Base-by-base conservation (phyloP, 2,888 invertebrate species). In the Maniola hyperantus region DNA sequence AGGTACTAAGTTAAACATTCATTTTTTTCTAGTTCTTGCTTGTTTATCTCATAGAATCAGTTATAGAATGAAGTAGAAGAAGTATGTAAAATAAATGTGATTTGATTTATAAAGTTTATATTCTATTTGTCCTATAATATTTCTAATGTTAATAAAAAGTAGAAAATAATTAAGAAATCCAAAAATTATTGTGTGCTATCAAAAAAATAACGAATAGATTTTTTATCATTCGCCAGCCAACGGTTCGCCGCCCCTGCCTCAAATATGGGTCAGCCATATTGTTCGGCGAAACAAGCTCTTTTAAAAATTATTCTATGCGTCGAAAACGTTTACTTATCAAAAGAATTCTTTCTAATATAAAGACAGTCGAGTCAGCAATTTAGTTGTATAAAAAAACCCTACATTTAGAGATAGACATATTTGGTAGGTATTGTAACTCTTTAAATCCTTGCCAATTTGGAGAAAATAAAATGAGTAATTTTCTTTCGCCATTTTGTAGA, bases 321-420 rank as follows among this genome's bases (percentile, higher is more conserved):
- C 34, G 20, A 42, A 57, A 57, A 39, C 57, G 57, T 57, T 57
- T 57, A 57, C 57, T 57, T 42, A 42, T 20, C 57, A 57, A 57
- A n/a, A 54, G 34, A 54, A 18, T 11, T 18, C 55, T 18, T 55
- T 55, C 18, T 55, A 15, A 55, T 36, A 18, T 11, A 36, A 36
- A 36, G 55, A 55, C 55, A 39, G 55, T 2, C 36, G 5, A 55
- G 36, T 18, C 36, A 39, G 55, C 55, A 55, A 55, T 55, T 55
- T 15, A 7, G 36, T 55, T 36, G n/a, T 36, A 36, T 36, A 36
- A 55, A 55, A 55, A 55, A 39, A 39, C 20, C 36, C 15, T 39
- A 15, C 55, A 39, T 39, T 54, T 18, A 36, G 36, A 15, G 6
- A 46, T 48, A 48, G 48, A 18, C 48, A 18, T 48, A 15, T 54